These are phyloP conservation scores for Ascidia mentula DNA, from an alignment of 23 tunicate genomes.

Conservation along the genomic window DNA sequence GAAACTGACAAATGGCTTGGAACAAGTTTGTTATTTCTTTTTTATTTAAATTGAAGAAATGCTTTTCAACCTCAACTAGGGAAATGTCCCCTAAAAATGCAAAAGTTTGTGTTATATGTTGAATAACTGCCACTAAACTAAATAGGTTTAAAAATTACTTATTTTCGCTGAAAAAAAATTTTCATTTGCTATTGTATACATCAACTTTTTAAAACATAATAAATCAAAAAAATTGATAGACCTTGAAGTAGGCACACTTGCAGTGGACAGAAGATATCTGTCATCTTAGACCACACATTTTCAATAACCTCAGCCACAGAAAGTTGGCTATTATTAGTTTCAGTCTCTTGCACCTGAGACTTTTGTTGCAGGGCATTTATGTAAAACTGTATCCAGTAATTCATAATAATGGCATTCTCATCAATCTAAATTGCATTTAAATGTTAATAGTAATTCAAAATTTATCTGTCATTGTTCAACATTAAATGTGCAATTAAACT, in stretches of 20 bases:
- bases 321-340: neutral
- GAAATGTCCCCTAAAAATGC: no score
- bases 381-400: neutral
- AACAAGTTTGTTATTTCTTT: neutral
- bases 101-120: no score
- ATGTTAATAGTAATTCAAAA: no score
- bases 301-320: neutral
- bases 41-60: no score
- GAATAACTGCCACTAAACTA: no score
- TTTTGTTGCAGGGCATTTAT: neutral
- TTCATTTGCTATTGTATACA: no score
- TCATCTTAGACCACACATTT: neutral
- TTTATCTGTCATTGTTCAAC: no score
- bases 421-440: neutral
- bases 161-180: no score
- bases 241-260: neutral
- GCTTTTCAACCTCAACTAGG: neutral
- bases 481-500: no score
- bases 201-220: neutral
- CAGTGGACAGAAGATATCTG: neutral
- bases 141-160: no score
- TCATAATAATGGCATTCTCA: neutral
- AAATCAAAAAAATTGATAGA: no score
- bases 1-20: neutral
- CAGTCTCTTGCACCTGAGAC: neutral